Evolutionary conservation across 2,797 vertebrate species (phyloP).

Genomic region (Gypaetus barbatus): DNA sequence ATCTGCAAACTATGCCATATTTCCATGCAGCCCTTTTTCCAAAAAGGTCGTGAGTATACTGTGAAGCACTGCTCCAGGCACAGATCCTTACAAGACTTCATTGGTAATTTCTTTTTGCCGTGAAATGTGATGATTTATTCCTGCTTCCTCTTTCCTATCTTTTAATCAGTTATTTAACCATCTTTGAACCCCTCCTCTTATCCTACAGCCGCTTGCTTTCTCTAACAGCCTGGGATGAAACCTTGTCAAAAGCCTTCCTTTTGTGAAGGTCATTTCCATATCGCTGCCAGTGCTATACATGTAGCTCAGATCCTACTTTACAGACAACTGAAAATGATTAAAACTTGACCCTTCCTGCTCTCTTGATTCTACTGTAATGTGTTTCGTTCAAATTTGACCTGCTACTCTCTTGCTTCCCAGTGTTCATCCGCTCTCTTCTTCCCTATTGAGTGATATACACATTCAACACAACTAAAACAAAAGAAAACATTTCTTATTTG

Average conservation of each 20-base stretch:
- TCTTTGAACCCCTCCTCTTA: not conserved
- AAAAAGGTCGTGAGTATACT: not conserved
- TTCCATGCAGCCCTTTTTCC: not conserved
- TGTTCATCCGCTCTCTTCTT: not conserved
- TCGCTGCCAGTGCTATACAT: not conserved
- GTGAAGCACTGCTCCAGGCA: not conserved
- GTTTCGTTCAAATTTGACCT: not conserved
- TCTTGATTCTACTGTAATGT: not conserved
- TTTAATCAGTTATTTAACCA: not conserved
- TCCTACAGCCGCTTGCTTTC: not conserved
- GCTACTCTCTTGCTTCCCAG: not conserved
- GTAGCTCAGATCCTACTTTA: not conserved
- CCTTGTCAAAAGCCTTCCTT: not conserved
- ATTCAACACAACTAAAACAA: not conserved
- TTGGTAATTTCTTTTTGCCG: not conserved
- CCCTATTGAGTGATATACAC: not conserved
- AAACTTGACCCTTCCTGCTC: not conserved
- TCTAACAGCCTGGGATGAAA: not conserved
- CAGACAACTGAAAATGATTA: not conserved
- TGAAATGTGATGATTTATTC: not conserved
- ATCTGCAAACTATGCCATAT: not conserved
- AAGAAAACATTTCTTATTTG: not conserved
- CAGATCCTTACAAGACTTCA: not conserved
- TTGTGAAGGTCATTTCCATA: not conserved
- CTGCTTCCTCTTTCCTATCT: not conserved